These are phyloP conservation scores for Stratiomys singularior DNA, from an alignment of 2,888 invertebrate species.

Conservation along the genomic window DNA sequence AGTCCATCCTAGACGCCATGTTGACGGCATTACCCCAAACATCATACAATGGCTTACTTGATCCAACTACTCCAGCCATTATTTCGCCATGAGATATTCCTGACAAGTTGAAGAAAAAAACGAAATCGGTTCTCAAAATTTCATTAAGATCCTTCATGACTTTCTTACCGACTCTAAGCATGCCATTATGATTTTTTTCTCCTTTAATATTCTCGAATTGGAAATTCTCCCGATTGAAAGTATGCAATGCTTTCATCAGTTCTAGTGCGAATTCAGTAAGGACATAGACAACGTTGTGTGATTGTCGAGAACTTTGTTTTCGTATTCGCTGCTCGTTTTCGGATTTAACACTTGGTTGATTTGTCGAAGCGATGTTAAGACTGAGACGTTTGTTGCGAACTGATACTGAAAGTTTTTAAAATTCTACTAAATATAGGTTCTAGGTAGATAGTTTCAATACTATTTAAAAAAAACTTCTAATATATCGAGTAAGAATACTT, in stretches of 20 bases:
- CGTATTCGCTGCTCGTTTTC: conserved; percentile 49
- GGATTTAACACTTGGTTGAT: conserved; percentile 38
- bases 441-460: neutral
- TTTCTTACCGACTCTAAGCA: conserved; percentile 59
- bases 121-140: neutral
- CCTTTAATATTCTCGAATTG: conserved; percentile 63
- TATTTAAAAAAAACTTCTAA: no score
- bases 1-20: conserved; percentile 96
- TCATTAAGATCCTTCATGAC: neutral
- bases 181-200: conserved; percentile 58
- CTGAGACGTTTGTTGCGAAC: conserved; percentile 64
- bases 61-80: conserved; percentile 94
- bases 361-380: conserved; percentile 38
- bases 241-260: conserved; percentile 74
- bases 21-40: conserved; percentile 98
- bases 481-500: no score
- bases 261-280: conserved; percentile 79
- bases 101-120: conserved; percentile 56
- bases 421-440: neutral
- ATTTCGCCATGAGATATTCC: conserved; percentile 92
- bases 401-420: conserved; percentile 63
- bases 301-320: conserved; percentile 58
- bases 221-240: conserved; percentile 71
- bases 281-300: conserved; percentile 67
- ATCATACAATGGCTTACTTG: conserved; percentile 93